Conservation (phyloP, 2,797 vertebrate genomes). For the Distichodus sexfasciatus region DNA sequence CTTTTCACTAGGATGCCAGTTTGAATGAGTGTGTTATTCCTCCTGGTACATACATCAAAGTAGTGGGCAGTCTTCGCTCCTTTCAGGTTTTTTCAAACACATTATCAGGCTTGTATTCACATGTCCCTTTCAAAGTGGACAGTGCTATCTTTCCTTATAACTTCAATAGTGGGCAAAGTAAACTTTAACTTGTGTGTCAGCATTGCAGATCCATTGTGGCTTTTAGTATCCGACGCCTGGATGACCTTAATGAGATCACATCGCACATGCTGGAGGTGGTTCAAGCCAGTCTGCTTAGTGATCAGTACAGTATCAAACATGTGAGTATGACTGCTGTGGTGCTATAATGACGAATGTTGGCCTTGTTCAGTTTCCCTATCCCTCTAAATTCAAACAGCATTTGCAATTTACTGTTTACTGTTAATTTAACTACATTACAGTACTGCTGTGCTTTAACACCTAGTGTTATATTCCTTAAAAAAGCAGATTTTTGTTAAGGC, state of each 20-base stretch:
- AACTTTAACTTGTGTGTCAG: slow-evolving; percentile 62
- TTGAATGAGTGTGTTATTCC: slow-evolving; percentile 85
- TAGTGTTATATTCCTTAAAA: no score
- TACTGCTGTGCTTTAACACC: no score
- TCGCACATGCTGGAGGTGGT: slow-evolving; percentile 91
- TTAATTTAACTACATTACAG: no score
- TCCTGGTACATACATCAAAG: slow-evolving; percentile 90
- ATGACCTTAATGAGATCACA: slow-evolving; percentile 94
- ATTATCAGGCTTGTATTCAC: no score
- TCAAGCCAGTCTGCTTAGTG: slow-evolving; percentile 51
- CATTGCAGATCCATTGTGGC: slow-evolving; percentile 90
- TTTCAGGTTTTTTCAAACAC: slow-evolving; percentile 78
- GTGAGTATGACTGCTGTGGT: slow-evolving; percentile 29
- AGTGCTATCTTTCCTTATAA: not conserved
- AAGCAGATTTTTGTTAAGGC: no score
- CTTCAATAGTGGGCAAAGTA: slow-evolving; percentile 30
- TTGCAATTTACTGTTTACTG: no score
- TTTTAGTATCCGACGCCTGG: slow-evolving; percentile 84
- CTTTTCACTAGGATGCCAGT: slow-evolving; percentile 75
- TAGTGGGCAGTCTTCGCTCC: slow-evolving; percentile 89
- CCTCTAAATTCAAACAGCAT: no score
- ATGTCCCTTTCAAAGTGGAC: not conserved
- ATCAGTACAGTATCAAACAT: slow-evolving; percentile 17
- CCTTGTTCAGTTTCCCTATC: no score
- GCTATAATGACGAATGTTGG: not conserved